Evolutionary conservation across 2,113 vertebrate species (phyloP).

Genomic region (Heptranchias perlo): DNA sequence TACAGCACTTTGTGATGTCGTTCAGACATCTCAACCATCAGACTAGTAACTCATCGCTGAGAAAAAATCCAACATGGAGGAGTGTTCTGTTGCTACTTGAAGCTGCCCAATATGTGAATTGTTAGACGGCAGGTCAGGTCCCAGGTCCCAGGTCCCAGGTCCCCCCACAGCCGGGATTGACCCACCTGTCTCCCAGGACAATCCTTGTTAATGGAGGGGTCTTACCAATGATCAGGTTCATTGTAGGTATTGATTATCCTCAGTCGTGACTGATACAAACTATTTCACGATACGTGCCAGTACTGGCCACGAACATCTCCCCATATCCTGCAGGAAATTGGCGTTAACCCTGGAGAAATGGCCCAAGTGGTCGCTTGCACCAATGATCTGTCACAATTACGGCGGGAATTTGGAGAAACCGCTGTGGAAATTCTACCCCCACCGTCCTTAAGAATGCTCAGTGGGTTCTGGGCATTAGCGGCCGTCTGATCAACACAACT

Average conservation of each 20-base stretch:
- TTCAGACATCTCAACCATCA: no score
- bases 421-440: background rate
- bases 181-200: background rate
- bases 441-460: no score
- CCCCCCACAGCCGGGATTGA: no score
- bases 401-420: background rate
- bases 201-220: no score
- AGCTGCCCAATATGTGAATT: no score
- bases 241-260: background rate
- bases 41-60: no score
- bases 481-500: no score
- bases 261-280: background rate
- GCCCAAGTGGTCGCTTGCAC: accelerated
- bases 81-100: no score
- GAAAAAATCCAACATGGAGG: no score
- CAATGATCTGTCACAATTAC: background rate
- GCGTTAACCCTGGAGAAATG: background rate
- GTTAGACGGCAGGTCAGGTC: no score
- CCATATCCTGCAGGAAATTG: background rate
- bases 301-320: background rate
- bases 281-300: no score
- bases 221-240: background rate
- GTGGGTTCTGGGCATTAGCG: background rate
- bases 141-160: no score
- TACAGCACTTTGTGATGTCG: background rate